Evolutionary conservation across 2,888 invertebrate genomes (phyloP).

Genomic region (Synanthedon myopaeformis): DNA sequence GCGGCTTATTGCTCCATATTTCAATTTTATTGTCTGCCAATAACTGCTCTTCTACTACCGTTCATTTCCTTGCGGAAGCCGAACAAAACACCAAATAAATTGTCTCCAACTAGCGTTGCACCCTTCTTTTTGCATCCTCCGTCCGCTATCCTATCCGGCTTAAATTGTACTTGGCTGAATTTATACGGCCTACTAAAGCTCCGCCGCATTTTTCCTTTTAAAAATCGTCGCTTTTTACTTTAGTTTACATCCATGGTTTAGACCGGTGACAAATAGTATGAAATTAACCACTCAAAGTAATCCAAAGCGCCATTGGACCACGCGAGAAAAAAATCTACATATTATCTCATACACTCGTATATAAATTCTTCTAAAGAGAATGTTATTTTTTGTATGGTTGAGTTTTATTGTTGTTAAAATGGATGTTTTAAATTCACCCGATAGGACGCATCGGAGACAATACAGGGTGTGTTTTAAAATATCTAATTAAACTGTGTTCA

Average conservation of each 20-base stretch:
- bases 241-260: conserved; percentile 4
- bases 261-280: conserved; percentile 2
- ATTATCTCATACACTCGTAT: too few species aligned
- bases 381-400: too few species aligned
- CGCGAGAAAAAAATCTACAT: neutral
- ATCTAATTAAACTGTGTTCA: too few species aligned
- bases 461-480: too few species aligned
- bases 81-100: conserved; percentile 9
- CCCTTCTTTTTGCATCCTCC: conserved; percentile 1
- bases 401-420: too few species aligned
- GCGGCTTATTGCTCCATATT: conserved; percentile 16
- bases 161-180: conserved; percentile 2
- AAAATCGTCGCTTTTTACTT: conserved; percentile 2
- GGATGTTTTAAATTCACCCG: too few species aligned
- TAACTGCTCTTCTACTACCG: conserved; percentile 3
- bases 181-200: conserved; percentile 2
- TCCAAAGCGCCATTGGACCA: neutral
- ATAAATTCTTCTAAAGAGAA: too few species aligned
- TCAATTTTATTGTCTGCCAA: conserved; percentile 16
- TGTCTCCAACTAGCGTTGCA: conserved; percentile 1
- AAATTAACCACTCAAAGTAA: neutral
- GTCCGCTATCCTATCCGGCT: neutral
- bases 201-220: conserved; percentile 3
- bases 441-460: too few species aligned
- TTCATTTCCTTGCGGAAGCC: conserved; percentile 7